These are phyloP conservation scores for Nyctibius bracteatus DNA, from an alignment of 2,113 vertebrate species.

Conservation along the genomic window DNA sequence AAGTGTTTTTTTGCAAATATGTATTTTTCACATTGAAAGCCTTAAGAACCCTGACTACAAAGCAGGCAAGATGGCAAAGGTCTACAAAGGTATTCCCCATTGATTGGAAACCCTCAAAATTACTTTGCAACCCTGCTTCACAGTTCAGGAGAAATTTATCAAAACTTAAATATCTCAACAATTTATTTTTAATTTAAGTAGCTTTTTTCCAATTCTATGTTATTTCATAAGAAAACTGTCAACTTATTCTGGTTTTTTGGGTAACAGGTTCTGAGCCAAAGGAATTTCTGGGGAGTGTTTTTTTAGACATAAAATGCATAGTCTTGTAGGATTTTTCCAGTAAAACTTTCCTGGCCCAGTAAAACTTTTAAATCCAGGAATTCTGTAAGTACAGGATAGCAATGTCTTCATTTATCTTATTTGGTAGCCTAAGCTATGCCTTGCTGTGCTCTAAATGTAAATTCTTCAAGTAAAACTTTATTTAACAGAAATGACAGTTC, in stretches of 20 bases:
- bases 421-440: neutral
- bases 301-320: neutral
- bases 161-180: neutral
- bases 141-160: neutral
- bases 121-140: neutral
- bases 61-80: neutral
- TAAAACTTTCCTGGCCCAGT: neutral
- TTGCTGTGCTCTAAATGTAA: neutral
- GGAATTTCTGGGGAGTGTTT: neutral
- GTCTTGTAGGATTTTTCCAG: neutral
- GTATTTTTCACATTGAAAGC: neutral
- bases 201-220: neutral
- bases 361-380: neutral
- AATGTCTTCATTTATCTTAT: neutral
- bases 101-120: neutral
- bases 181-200: neutral
- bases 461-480: neutral
- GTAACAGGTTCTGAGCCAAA: neutral
- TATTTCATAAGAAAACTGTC: neutral
- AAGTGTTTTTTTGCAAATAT: neutral
- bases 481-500: neutral
- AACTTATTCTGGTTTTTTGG: neutral
- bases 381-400: neutral
- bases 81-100: neutral
- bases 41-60: neutral